These are phyloP conservation scores for Tineola bisselliella DNA, from an alignment of 2,888 invertebrate genomes.

Conservation along the genomic window DNA sequence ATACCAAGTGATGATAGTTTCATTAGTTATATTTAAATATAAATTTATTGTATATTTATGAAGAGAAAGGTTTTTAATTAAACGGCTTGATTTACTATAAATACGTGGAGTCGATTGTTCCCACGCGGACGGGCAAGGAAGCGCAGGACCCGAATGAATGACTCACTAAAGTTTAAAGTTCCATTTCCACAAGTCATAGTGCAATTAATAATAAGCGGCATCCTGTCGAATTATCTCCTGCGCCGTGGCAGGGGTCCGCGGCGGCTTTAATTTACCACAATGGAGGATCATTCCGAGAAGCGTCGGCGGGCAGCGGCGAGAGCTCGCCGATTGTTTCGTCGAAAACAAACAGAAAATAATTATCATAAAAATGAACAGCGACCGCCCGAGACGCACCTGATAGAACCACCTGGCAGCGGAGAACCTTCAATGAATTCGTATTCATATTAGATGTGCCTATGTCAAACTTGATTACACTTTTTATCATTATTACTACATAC, in stretches of 20 bases:
- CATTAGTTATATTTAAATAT: no score
- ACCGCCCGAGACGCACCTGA: conserved; percentile 51
- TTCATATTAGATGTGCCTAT: background rate
- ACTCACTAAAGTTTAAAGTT: conserved; percentile 62
- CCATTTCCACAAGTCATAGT: conserved; percentile 69
- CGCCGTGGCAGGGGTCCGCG: conserved; percentile 63
- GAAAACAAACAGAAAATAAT: conserved; percentile 69
- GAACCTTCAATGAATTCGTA: background rate
- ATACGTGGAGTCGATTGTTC: conserved; percentile 25
- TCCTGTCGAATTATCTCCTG: conserved; percentile 68
- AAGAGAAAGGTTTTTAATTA: background rate
- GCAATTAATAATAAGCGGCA: conserved; percentile 69
- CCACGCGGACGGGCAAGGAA: conserved; percentile 43
- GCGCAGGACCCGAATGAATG: conserved; percentile 49
- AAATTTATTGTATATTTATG: no score
- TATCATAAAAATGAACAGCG: conserved; percentile 69
- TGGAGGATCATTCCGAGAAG: conserved; percentile 65
- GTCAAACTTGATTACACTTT: background rate
- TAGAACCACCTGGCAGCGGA: conserved; percentile 55
- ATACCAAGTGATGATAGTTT: no score
- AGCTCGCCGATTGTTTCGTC: conserved; percentile 52
- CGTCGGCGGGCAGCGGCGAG: conserved; percentile 53
- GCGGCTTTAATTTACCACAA: conserved; percentile 68
- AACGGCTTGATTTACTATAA: conserved; percentile 18
- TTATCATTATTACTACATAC: background rate